Evolutionary conservation across 2,113 vertebrate genomes (phyloP).

Genomic region (Hippocampus abdominalis): DNA sequence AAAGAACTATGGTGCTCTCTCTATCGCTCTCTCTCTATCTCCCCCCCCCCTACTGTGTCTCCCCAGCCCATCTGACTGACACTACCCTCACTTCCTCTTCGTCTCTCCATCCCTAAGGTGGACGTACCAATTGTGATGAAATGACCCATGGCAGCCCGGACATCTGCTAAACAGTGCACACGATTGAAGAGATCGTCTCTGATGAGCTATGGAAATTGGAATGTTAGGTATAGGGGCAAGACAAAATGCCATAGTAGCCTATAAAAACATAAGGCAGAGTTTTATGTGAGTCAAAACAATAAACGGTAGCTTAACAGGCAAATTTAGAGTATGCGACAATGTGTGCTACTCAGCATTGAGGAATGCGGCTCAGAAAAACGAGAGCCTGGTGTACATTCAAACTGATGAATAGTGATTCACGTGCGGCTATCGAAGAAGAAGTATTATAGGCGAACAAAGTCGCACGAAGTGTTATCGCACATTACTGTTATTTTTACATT

Average conservation of each 20-base stretch:
- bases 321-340: background rate
- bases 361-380: background rate
- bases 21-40: background rate
- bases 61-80: conserved; percentile 20
- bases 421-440: too few species aligned
- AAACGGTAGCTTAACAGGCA: background rate
- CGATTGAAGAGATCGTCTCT: conserved; percentile 31
- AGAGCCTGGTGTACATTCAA: background rate
- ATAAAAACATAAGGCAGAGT: background rate
- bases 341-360: background rate
- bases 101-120: conserved; percentile 33
- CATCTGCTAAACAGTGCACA: conserved; percentile 56
- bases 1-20: background rate
- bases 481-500: too few species aligned
- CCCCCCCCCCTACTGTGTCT: background rate
- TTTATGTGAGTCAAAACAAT: background rate
- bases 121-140: conserved; percentile 54
- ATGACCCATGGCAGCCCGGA: conserved; percentile 51
- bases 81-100: conserved; percentile 10
- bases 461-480: too few species aligned
- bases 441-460: too few species aligned
- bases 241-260: background rate
- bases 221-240: conserved; percentile 1
- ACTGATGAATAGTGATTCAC: background rate
- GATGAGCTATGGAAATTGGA: conserved; percentile 12